A percentile compares a stretch with the other conserved stretches of the same genome.
These are phyloP conservation scores for Coremacera marginata DNA, from an alignment of 2,888 invertebrate genomes.

Conservation along the genomic window DNA sequence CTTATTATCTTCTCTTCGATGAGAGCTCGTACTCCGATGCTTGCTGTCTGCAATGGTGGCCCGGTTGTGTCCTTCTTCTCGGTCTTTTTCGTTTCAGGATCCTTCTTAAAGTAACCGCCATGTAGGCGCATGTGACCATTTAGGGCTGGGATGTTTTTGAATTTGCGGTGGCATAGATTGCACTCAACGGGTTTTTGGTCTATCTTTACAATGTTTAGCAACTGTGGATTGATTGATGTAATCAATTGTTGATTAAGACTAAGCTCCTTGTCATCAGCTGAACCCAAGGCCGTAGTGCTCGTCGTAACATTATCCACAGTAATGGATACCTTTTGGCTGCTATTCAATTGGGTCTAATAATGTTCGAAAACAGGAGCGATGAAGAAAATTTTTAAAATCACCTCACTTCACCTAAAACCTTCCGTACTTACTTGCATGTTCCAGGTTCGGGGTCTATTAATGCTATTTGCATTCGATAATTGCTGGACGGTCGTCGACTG, in stretches of 20 bases:
- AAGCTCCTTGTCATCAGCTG: slow-evolving; percentile 58
- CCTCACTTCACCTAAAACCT: too few species aligned
- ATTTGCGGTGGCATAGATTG: slow-evolving; percentile 93
- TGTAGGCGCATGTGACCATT: slow-evolving; percentile 99
- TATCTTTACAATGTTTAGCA: slow-evolving; percentile 70
- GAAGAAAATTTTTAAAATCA: too few species aligned
- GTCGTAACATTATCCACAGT: slow-evolving; percentile 60
- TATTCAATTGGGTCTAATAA: slow-evolving; percentile 55
- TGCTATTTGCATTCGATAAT: slow-evolving; percentile 45
- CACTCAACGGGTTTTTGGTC: slow-evolving; percentile 93
- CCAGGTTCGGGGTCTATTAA: slow-evolving; percentile 71
- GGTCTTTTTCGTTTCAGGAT: slow-evolving; percentile 86
- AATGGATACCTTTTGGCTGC: slow-evolving; percentile 61
- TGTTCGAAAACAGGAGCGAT: not conserved
- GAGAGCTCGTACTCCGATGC: slow-evolving; percentile 88
- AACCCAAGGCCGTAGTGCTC: slow-evolving; percentile 57
- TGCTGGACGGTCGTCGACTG: slow-evolving; percentile 55
- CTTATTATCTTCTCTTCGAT: slow-evolving; percentile 95
- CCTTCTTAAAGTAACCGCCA: slow-evolving; percentile 97
- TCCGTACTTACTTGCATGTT: slow-evolving; percentile 69
- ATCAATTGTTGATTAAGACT: slow-evolving; percentile 60
- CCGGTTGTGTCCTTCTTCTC: slow-evolving; percentile 87
- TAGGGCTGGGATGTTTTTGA: slow-evolving; percentile 97
- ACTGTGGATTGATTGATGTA: slow-evolving; percentile 61
- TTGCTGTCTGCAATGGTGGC: slow-evolving; percentile 91